These are phyloP conservation scores for Melinaea menophilus DNA, from an alignment of 2,888 invertebrate species.

Conservation along the genomic window DNA sequence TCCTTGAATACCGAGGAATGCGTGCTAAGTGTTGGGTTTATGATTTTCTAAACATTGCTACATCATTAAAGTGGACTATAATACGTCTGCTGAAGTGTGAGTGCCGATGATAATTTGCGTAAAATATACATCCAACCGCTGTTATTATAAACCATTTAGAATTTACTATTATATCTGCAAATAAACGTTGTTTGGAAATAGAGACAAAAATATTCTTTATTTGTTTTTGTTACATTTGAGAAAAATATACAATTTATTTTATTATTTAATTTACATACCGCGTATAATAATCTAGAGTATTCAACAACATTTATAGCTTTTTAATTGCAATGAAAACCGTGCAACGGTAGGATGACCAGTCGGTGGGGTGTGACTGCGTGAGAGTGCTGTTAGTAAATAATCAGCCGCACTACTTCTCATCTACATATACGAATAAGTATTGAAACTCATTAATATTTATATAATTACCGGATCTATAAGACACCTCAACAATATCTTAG, in stretches of 20 bases:
- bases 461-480: constrained; percentile 1
- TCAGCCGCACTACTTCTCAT: constrained; percentile 11
- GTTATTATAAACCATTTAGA: background rate
- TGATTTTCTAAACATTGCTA: constrained; percentile 26
- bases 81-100: background rate
- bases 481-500: background rate
- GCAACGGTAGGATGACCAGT: constrained; percentile 42
- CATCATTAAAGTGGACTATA: constrained; percentile 18
- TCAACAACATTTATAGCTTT: constrained; percentile 51
- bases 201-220: background rate
- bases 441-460: background rate
- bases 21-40: constrained; percentile 25
- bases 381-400: constrained; percentile 26
- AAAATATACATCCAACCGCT: background rate
- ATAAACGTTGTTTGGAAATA: background rate
- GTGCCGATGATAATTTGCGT: background rate
- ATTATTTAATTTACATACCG: background rate
- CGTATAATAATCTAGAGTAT: constrained; percentile 16
- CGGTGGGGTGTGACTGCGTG: constrained; percentile 32
- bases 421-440: constrained; percentile 11
- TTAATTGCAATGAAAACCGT: constrained; percentile 53
- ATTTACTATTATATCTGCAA: constrained; percentile 3
- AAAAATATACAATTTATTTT: no score
- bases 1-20: constrained; percentile 29
- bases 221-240: no score